phyloP scores from a whole-genome alignment of 1,140 invertebrate species.

The Drosophila hydei region DNA sequence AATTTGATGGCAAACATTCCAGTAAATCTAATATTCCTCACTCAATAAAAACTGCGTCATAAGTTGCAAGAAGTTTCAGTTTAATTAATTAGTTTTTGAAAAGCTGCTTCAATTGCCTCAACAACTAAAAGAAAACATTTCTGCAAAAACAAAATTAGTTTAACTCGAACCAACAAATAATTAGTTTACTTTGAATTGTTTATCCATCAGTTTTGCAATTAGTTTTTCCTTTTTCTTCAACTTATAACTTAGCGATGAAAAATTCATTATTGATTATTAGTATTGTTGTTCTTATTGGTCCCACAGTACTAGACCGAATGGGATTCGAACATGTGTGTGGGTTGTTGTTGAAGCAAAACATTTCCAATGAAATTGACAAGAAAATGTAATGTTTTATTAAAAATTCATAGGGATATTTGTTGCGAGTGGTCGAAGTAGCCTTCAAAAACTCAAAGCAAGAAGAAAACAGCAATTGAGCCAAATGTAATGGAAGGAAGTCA shows the following conservation, averaged over 20 bases:
- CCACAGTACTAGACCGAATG: no score
- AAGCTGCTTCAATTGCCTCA: no score
- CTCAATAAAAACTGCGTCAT: no score
- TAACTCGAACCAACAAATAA: no score
- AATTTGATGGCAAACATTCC: no score
- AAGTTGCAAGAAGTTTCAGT: no score
- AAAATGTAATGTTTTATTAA: constrained; percentile 2
- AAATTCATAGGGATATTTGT: constrained; percentile 14
- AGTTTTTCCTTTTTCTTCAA: neutral
- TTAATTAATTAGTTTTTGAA: no score
- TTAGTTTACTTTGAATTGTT: no score
- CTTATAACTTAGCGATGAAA: neutral
- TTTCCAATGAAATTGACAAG: constrained; percentile 3
- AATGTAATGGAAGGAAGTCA: neutral
- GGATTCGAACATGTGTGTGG: neutral
- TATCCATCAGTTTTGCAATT: no score
- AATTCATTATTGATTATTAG: constrained; percentile 2
- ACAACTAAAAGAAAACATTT: no score
- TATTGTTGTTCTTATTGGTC: constrained; percentile 7
- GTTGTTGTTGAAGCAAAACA: neutral
- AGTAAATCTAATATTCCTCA: no score
- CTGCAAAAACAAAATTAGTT: no score
- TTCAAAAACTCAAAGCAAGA: neutral
- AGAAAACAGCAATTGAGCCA: neutral
- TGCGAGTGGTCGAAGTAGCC: neutral